phyloP scores from a whole-genome alignment of 2,797 vertebrate genomes.

The Rhinophrynus dorsalis region DNA sequence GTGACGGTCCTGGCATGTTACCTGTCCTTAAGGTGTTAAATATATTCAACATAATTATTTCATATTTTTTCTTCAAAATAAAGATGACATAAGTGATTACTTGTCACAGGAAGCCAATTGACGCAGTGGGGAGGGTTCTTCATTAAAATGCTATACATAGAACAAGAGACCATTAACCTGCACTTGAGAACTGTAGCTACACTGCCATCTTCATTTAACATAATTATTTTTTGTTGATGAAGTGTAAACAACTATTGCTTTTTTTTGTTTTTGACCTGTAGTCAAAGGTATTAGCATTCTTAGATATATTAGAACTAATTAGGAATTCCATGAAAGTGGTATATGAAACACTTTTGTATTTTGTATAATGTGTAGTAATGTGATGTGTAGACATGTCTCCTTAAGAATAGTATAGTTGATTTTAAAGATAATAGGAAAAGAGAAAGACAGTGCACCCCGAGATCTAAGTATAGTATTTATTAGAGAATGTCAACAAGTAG shows the following conservation, averaged over 20 bases:
- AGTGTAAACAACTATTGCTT: slow-evolving; percentile 22
- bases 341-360: too few species aligned
- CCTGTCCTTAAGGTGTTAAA: too few species aligned
- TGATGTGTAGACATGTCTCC: too few species aligned
- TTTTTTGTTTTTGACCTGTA: neutral
- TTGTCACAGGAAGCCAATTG: slow-evolving; percentile 33
- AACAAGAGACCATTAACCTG: slow-evolving; percentile 35
- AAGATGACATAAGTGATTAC: slow-evolving; percentile 36
- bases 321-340: too few species aligned
- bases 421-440: too few species aligned
- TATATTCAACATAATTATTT: too few species aligned
- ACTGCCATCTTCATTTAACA: slow-evolving; percentile 37
- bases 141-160: slow-evolving; percentile 47
- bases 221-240: slow-evolving; percentile 27
- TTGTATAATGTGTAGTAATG: too few species aligned
- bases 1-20: too few species aligned
- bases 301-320: neutral
- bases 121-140: slow-evolving; percentile 42
- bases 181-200: slow-evolving; percentile 14
- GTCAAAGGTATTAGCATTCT: neutral
- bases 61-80: neutral
- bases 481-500: too few species aligned
- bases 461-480: too few species aligned
- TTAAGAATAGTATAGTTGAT: too few species aligned
- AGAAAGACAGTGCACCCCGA: too few species aligned